These are phyloP conservation scores for Hipparchia semele DNA, from an alignment of 2,888 invertebrate genomes.

Conservation along the genomic window DNA sequence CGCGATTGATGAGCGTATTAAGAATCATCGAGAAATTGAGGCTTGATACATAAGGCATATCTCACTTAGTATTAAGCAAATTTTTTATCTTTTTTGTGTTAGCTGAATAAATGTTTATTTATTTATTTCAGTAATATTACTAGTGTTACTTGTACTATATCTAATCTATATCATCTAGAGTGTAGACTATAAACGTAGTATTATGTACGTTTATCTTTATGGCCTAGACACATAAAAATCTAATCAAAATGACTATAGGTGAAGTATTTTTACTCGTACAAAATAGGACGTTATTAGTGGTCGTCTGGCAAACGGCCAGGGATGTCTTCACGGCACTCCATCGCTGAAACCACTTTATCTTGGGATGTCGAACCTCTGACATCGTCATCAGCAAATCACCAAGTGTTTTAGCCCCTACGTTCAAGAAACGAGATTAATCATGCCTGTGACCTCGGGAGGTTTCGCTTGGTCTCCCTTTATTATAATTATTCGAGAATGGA, in stretches of 20 bases:
- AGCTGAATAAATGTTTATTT: too few species aligned
- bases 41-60: too few species aligned
- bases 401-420: conserved; percentile 32
- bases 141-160: too few species aligned
- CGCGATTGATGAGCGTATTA: too few species aligned
- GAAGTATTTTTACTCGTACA: conserved; percentile 13
- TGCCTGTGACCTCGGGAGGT: conserved; percentile 1
- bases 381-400: conserved; percentile 36
- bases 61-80: too few species aligned
- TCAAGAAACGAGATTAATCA: conserved; percentile 25
- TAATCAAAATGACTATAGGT: conserved; percentile 15
- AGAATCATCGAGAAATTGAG: too few species aligned
- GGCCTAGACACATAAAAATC: neutral
- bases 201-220: too few species aligned
- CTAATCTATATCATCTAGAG: too few species aligned
- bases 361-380: conserved; percentile 49
- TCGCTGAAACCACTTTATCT: conserved; percentile 57
- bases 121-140: too few species aligned
- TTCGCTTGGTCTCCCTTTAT: neutral
- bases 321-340: conserved; percentile 37
- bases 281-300: conserved; percentile 37
- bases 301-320: conserved; percentile 59
- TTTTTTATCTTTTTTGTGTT: too few species aligned
- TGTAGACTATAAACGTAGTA: too few species aligned
- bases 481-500: neutral